Conservation (phyloP, 2,888 invertebrate species). For the Drosophila fulvimacula region DNA sequence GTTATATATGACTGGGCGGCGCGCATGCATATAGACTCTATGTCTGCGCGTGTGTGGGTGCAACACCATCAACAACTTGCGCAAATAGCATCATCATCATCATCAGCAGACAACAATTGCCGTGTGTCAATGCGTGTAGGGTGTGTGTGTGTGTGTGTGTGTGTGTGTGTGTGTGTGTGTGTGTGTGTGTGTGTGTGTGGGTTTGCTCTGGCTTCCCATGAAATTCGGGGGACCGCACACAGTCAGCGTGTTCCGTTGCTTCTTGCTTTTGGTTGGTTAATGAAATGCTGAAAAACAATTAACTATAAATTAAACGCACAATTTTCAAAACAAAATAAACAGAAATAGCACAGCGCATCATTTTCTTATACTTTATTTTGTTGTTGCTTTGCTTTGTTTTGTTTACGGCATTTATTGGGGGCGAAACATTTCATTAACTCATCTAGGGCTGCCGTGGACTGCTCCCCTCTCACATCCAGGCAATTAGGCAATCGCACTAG, state of each 20-base stretch:
- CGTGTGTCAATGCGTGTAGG: constrained; percentile 42
- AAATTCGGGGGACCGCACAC: constrained; percentile 71
- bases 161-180: constrained; percentile 21
- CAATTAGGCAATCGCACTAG: constrained; percentile 71
- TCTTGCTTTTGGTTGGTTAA: constrained; percentile 67
- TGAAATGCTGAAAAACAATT: constrained; percentile 76
- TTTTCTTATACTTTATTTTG: constrained; percentile 53
- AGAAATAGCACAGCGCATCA: constrained; percentile 72
- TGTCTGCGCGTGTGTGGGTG: constrained; percentile 43
- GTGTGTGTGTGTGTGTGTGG: constrained; percentile 20
- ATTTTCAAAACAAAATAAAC: constrained; percentile 79
- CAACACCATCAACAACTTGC: constrained; percentile 79
- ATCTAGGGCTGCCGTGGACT: constrained; percentile 7
- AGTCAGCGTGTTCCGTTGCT: constrained; percentile 55
- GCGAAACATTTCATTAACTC: constrained; percentile 65
- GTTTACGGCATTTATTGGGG: constrained; percentile 61
- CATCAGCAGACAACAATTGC: constrained; percentile 67
- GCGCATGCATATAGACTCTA: constrained; percentile 23
- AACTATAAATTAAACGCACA: constrained; percentile 79
- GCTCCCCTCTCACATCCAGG: constrained; percentile 19
- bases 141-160: constrained; percentile 10
- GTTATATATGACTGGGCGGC: constrained; percentile 44
- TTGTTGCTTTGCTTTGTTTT: constrained; percentile 28
- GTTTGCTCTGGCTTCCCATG: constrained; percentile 52
- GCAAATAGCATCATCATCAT: constrained; percentile 71